These are phyloP conservation scores for Harpegnathos saltator DNA, from an alignment of 1,140 invertebrate genomes.

Conservation along the genomic window DNA sequence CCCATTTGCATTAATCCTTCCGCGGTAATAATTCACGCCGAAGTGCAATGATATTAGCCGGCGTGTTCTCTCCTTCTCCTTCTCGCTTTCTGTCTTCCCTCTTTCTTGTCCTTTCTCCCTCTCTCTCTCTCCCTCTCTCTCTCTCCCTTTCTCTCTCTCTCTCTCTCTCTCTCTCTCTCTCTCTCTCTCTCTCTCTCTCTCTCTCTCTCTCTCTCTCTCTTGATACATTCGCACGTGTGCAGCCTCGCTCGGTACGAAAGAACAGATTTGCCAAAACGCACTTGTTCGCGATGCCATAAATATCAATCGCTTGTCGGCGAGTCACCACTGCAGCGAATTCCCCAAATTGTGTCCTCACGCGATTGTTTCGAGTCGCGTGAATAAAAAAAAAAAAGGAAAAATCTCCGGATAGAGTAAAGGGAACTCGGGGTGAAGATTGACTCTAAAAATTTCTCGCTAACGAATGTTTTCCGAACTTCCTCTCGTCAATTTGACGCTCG, in stretches of 20 bases:
- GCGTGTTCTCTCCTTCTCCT: too few species aligned
- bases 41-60: slow-evolving; percentile 56
- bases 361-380: slow-evolving; percentile 33
- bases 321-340: slow-evolving; percentile 5
- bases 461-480: too few species aligned
- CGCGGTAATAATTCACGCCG: slow-evolving; percentile 61
- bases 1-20: slow-evolving; percentile 67
- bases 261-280: slow-evolving; percentile 53
- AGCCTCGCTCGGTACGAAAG: slow-evolving; percentile 26
- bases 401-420: slow-evolving; percentile 29
- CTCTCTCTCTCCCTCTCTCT: neutral
- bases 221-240: slow-evolving; percentile 17
- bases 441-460: too few species aligned
- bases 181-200: too few species aligned
- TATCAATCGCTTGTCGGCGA: slow-evolving; percentile 61
- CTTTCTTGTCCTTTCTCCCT: too few species aligned
- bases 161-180: neutral
- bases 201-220: neutral
- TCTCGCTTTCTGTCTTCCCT: too few species aligned
- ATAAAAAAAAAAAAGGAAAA: slow-evolving; percentile 42
- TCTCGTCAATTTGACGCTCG: too few species aligned
- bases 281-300: slow-evolving; percentile 61
- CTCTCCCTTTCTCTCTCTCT: too few species aligned
- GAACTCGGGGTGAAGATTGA: slow-evolving; percentile 22
- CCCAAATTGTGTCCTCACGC: slow-evolving; percentile 19